phyloP scores from a whole-genome alignment of 2,113 vertebrate genomes.

The Sinocyclocheilus grahami region DNA sequence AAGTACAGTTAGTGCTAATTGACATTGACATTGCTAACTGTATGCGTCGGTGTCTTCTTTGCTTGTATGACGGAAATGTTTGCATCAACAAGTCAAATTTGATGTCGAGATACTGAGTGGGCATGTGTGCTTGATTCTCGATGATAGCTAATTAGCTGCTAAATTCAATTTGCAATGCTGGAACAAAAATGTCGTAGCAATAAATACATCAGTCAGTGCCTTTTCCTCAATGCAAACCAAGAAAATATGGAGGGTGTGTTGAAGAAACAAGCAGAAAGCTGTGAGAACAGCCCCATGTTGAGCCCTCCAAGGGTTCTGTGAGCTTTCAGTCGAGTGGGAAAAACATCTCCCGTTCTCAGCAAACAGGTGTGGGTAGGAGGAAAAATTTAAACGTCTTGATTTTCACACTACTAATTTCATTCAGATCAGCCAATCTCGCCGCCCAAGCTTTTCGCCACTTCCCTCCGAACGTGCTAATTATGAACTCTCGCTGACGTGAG shows the following conservation, averaged over 20 bases:
- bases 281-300: conserved; percentile 38
- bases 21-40: neutral
- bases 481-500: conserved; percentile 87
- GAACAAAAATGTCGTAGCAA: neutral
- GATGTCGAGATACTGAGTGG: neutral
- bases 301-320: conserved; percentile 1
- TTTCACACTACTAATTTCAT: conserved; percentile 87
- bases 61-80: neutral
- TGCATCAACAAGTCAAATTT: neutral
- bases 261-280: conserved; percentile 24
- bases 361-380: conserved; percentile 71
- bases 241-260: neutral
- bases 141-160: neutral
- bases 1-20: neutral
- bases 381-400: conserved; percentile 81
- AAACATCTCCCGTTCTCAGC: conserved; percentile 4
- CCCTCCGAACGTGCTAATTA: conserved; percentile 93
- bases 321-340: neutral
- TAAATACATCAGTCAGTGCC: neutral
- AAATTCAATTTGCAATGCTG: neutral
- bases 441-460: conserved; percentile 80
- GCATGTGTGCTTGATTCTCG: neutral
- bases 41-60: neutral
- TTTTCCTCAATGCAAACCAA: neutral
- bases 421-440: conserved; percentile 80